Conservation (phyloP, 2,888 invertebrate species). For the Bibio marci region DNA sequence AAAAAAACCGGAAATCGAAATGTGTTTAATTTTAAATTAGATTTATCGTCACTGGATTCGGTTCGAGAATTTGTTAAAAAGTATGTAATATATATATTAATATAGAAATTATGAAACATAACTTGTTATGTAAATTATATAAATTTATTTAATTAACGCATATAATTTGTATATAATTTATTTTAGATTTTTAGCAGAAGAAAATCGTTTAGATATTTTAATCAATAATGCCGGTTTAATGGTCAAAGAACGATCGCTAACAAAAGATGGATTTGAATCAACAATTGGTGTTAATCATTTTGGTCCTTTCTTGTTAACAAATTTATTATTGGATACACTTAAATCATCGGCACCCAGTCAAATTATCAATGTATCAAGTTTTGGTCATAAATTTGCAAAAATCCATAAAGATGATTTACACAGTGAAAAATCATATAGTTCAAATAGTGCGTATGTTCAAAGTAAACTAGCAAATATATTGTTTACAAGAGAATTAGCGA, state of each 20-base stretch:
- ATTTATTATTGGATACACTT: conserved; percentile 35
- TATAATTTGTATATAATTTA: neutral
- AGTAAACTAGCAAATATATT: conserved; percentile 67
- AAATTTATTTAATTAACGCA: conserved; percentile 1
- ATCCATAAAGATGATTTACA: conserved; percentile 58
- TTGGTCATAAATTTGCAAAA: conserved; percentile 46
- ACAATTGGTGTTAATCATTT: conserved; percentile 41
- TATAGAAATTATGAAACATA: neutral
- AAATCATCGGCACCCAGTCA: conserved; percentile 49
- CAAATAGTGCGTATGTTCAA: conserved; percentile 48
- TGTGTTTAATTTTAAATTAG: conserved; percentile 40
- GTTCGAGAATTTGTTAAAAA: conserved; percentile 40
- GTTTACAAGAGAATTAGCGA: conserved; percentile 50
- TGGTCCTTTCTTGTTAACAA: conserved; percentile 43
- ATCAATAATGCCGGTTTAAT: conserved; percentile 40
- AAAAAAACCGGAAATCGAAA: conserved; percentile 54
- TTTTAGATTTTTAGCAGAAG: conserved; percentile 24
- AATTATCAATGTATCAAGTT: conserved; percentile 55
- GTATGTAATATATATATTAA: conserved; percentile 17
- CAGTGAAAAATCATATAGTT: conserved; percentile 45
- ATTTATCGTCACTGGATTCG: conserved; percentile 35
- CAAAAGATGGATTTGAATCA: conserved; percentile 36
- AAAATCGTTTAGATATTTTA: conserved; percentile 32
- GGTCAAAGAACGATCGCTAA: conserved; percentile 27
- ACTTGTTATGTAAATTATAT: neutral